Conservation (phyloP, 2,888 invertebrate genomes). For the Caenorhabditis sp. region DNA sequence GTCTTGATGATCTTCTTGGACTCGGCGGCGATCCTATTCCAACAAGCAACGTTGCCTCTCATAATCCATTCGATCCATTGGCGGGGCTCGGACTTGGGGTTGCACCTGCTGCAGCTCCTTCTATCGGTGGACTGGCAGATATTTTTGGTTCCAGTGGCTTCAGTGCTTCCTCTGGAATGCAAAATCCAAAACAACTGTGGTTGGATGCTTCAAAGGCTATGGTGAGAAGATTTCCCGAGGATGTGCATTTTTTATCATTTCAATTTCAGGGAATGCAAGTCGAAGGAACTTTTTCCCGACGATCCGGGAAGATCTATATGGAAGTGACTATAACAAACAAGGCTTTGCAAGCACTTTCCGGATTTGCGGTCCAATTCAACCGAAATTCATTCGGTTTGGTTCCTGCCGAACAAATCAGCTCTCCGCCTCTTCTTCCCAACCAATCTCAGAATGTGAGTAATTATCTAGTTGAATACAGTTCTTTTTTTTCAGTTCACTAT, state of each 20-base stretch:
- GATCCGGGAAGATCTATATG: slow-evolving; percentile 92
- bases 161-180: slow-evolving; percentile 41
- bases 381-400: slow-evolving; percentile 95
- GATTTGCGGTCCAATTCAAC: slow-evolving; percentile 98
- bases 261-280: slow-evolving; percentile 90
- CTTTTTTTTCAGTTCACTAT: slow-evolving; percentile 85
- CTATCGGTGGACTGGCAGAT: slow-evolving; percentile 88
- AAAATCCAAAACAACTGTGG: slow-evolving; percentile 72
- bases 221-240: slow-evolving; percentile 29
- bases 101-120: slow-evolving; percentile 50
- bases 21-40: slow-evolving; percentile 61
- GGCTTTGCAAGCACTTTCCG: slow-evolving; percentile 97
- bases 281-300: slow-evolving; percentile 92
- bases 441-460: slow-evolving; percentile 87
- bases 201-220: slow-evolving; percentile 79
- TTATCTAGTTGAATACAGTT: background rate
- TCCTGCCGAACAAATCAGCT: slow-evolving; percentile 91
- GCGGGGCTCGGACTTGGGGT: slow-evolving; percentile 60
- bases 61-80: slow-evolving; percentile 61
- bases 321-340: slow-evolving; percentile 96
- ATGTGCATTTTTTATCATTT: slow-evolving; percentile 1
- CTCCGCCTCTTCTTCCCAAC: slow-evolving; percentile 89
- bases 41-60: slow-evolving; percentile 31
- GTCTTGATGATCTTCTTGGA: slow-evolving; percentile 81
- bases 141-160: slow-evolving; percentile 89